Percentiles rank a stretch among this genome's conserved stretches.
Evolutionary conservation across 2,113 vertebrate genomes (phyloP).

Genomic region (Upupa epops): DNA sequence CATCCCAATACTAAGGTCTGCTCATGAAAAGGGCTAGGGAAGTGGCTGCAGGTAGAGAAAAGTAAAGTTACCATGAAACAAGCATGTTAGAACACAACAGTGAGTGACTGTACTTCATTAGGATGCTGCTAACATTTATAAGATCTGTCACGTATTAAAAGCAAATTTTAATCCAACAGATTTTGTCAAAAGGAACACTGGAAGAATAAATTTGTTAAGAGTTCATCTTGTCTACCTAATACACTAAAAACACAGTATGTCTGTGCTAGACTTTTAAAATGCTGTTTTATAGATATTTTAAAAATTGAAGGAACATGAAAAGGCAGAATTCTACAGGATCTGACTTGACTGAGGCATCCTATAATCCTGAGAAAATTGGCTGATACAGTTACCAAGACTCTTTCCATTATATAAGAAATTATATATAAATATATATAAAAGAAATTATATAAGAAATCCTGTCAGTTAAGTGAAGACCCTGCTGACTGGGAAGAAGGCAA

Average conservation of each 20-base stretch:
- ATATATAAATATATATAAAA: too few relatives aligned
- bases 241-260: background rate
- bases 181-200: background rate
- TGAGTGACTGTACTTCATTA: background rate
- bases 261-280: background rate
- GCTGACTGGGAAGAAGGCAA: too few relatives aligned
- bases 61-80: background rate
- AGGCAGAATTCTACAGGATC: too few relatives aligned
- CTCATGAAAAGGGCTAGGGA: background rate
- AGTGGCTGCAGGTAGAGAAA: background rate
- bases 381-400: too few relatives aligned
- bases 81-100: background rate
- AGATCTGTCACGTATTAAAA: background rate
- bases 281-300: background rate
- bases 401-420: too few relatives aligned
- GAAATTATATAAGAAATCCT: too few relatives aligned
- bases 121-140: background rate
- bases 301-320: too few relatives aligned
- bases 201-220: background rate
- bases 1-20: background rate
- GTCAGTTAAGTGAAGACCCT: too few relatives aligned
- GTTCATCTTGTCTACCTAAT: background rate
- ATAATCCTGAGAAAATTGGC: too few relatives aligned
- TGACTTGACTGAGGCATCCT: too few relatives aligned
- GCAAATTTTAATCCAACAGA: background rate